These are phyloP conservation scores for Speoplatyrhinus poulsoni DNA, from an alignment of 2,113 vertebrate genomes.

Conservation along the genomic window DNA sequence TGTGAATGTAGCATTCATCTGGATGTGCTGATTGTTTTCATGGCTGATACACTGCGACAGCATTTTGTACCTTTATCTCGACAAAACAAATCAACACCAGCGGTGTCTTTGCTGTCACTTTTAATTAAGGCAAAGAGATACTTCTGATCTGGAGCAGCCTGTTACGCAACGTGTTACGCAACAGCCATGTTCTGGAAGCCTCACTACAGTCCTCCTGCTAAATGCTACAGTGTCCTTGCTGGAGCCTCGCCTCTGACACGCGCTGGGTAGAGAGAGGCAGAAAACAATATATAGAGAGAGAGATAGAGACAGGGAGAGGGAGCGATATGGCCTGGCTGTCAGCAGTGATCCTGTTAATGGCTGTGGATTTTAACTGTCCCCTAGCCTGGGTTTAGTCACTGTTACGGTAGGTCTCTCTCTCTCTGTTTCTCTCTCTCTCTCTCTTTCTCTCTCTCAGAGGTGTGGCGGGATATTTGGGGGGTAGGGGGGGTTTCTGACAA, in stretches of 20 bases:
- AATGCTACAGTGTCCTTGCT: slow-evolving; percentile 40
- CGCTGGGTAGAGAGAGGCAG: not conserved
- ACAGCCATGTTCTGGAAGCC: slow-evolving; percentile 28
- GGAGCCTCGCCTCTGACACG: slow-evolving; percentile 1
- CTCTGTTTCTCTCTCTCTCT: too few species aligned
- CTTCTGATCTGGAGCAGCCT: slow-evolving; percentile 34
- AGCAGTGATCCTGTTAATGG: too few species aligned
- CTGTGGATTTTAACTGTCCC: too few species aligned
- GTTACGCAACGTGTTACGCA: slow-evolving; percentile 1
- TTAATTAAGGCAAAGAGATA: slow-evolving; percentile 59
- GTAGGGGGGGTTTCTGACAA: too few species aligned
- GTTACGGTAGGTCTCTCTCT: too few species aligned
- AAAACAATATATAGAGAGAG: not conserved
- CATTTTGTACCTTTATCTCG: slow-evolving; percentile 56
- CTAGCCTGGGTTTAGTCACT: too few species aligned
- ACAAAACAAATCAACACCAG: slow-evolving; percentile 41
- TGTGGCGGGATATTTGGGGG: too few species aligned
- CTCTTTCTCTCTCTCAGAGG: too few species aligned
- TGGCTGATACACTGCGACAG: slow-evolving; percentile 29
- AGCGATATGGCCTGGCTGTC: not conserved
- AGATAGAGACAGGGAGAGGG: not conserved
- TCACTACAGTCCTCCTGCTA: slow-evolving; percentile 30
- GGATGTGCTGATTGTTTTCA: slow-evolving; percentile 55
- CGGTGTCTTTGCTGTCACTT: slow-evolving; percentile 17
- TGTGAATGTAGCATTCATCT: slow-evolving; percentile 56